Percentiles rank a stretch among this genome's conserved stretches.
Evolutionary conservation across 1,140 invertebrate genomes (phyloP).

Genomic region (Drosophila micromelanica): DNA sequence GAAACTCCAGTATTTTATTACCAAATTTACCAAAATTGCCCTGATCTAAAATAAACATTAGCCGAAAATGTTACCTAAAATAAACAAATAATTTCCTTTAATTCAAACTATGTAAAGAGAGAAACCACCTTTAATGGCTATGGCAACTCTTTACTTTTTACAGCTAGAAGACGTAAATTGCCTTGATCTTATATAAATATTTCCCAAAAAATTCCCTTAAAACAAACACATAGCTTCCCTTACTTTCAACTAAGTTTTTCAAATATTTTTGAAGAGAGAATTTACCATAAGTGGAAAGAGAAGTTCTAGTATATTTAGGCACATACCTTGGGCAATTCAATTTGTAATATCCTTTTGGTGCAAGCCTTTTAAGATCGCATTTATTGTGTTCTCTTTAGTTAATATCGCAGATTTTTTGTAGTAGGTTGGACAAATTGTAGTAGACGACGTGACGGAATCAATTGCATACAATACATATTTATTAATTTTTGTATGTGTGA

Average conservation of each 20-base stretch:
- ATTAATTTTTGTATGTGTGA: constrained; percentile 26
- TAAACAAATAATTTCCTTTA: too few species aligned
- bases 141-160: too few species aligned
- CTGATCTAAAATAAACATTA: too few species aligned
- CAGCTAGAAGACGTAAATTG: not conserved
- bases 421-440: constrained; percentile 75
- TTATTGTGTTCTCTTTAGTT: constrained; percentile 15
- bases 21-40: too few species aligned
- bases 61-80: too few species aligned
- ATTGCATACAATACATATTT: constrained; percentile 63
- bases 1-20: too few species aligned
- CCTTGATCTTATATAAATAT: not conserved
- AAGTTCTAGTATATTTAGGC: not conserved
- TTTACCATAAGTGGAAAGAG: not conserved
- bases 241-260: too few species aligned
- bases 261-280: not conserved
- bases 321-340: constrained; percentile 42
- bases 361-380: constrained; percentile 15
- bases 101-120: too few species aligned
- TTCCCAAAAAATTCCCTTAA: too few species aligned
- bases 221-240: too few species aligned
- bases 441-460: constrained; percentile 81
- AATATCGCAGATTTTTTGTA: constrained; percentile 43
- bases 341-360: constrained; percentile 28
- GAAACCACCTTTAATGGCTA: too few species aligned